Base-by-base conservation (phyloP, 2,888 invertebrate species). In the Panzeria rudis region DNA sequence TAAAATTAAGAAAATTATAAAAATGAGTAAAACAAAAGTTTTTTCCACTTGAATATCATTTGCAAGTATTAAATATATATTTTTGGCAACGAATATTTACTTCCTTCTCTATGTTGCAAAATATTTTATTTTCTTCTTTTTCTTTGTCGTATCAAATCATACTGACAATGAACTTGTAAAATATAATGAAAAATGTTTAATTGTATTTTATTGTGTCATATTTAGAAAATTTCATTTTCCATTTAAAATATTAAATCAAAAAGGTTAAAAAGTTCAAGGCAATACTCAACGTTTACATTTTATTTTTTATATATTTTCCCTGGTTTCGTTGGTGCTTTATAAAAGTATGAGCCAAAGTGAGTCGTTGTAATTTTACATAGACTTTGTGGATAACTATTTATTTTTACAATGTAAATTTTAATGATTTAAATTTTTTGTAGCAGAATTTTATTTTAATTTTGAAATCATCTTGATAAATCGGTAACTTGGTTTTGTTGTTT, bases 111-210 rank as follows among this genome's bases (percentile, higher is more conserved):
- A 52, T 61, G 23, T 44, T 41, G 61, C 2, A 41, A 61, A 32
- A 41, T 29, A 11, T n/a, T 47, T 11, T 29, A 29, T 4, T 29
- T 29, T 29, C 5, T 5, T 29, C 5, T 1, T 17, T 50, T 32
- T 41, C 5, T 64, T 54, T 52, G 17, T 41, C 29, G 47, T 35
- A 56, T 38, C 0, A 25, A 25, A 50, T 68, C 11, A 23, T 41
- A 54, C 17, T 69, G 69, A 17, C 71, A 62, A 41, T 32, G 44
- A 54, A 79, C 59, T 69, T 71, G 71, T 7, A 62, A 41, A 54
- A 75, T 20, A 44, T 3, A 69, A 38, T 15, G 9, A 20, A 69
- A 41, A 15, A 23, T 20, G 7, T 44, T 41, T n/a, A 41, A 20
- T 25, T 71, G n/a, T n/a, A 44, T 25, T 71, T 69, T 25, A 29